Evolutionary conservation across 2,797 vertebrate species (phyloP), one percentile per base, ranked within the genome.

Genomic region (Tauraco hartlaubi): DNA sequence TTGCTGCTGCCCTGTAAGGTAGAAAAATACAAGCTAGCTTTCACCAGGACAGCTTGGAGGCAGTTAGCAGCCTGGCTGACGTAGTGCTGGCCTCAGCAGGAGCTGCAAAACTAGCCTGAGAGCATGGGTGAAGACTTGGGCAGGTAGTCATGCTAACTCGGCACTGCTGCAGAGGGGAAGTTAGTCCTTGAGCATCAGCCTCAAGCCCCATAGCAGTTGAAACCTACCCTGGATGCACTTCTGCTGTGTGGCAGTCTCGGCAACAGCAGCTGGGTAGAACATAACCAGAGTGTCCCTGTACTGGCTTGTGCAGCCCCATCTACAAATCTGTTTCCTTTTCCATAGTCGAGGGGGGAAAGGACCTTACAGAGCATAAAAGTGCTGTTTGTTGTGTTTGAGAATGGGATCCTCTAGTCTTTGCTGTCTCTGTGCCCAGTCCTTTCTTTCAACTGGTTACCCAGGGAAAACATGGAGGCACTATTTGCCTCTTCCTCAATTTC

Each of bases 1-100:
- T 93, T 92, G 90, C 84, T 97, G 90, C 91, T 96, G 92, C 93
- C 90, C 58, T 94, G 82, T 69, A 61, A 75, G 3, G n/a, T 55
- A 84, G 84, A 39, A 82, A 82, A 94, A 63, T 16, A 74, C 49
- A 75, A 96, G 92, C 62, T 74, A 91, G 81, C 73, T 94, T 95
- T 73, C 66, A 80, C 25, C 12, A 56, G 58, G 69, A 72, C 51
- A 83, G 82, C 69, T 75, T 72, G 82, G 56, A 88, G 93, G 90
- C 90, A 87, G 56, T 14, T 55, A 72, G 85, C 87, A 88, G 48
- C 44, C 46, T 7, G 5, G 44, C 56, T 91, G 78, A 37, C 72
- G 56, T 48, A 71, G 64, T 2, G 7, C 43, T 35, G 39, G 48
- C 59, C 48, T 80, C 79, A 66, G 73, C 56, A 91, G 64, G 62